These are phyloP conservation scores for Lypha dubia DNA, from an alignment of 2,888 invertebrate genomes.

Conservation along the genomic window DNA sequence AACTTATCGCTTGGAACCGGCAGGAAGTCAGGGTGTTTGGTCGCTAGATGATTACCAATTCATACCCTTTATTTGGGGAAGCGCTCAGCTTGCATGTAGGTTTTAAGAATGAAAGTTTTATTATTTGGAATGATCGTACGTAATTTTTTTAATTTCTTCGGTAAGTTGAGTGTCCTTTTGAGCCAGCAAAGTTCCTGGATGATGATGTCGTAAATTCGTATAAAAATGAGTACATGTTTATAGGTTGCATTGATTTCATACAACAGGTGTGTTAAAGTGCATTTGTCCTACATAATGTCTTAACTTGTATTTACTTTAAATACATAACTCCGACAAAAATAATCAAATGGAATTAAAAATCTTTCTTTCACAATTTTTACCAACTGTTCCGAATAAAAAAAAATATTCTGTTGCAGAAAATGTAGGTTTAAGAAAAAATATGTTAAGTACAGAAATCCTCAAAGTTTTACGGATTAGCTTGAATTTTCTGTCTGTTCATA, in stretches of 20 bases:
- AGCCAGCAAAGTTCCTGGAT: slow-evolving; percentile 93
- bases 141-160: slow-evolving; percentile 72
- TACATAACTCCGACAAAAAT: too few species aligned
- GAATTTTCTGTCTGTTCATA: too few species aligned
- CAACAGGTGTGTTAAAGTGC: slow-evolving; percentile 85
- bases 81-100: slow-evolving; percentile 94
- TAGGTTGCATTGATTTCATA: slow-evolving; percentile 96
- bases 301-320: too few species aligned
- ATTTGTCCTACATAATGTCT: too few species aligned
- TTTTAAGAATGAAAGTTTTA: not conserved
- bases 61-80: slow-evolving; percentile 99
- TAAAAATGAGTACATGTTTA: slow-evolving; percentile 93
- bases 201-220: slow-evolving; percentile 89
- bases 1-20: slow-evolving; percentile 98
- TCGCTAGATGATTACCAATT: slow-evolving; percentile 99
- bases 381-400: too few species aligned
- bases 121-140: not conserved
- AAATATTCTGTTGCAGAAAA: too few species aligned
- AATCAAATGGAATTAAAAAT: too few species aligned
- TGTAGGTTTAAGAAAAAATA: too few species aligned
- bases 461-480: too few species aligned
- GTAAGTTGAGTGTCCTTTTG: slow-evolving; percentile 90
- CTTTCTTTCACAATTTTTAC: too few species aligned
- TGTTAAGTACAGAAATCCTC: too few species aligned
- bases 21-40: slow-evolving; percentile 99